Evolutionary conservation across 2,888 invertebrate species (phyloP), one percentile per base, ranked within the genome.

Genomic region (Aleiodes leptofemur): DNA sequence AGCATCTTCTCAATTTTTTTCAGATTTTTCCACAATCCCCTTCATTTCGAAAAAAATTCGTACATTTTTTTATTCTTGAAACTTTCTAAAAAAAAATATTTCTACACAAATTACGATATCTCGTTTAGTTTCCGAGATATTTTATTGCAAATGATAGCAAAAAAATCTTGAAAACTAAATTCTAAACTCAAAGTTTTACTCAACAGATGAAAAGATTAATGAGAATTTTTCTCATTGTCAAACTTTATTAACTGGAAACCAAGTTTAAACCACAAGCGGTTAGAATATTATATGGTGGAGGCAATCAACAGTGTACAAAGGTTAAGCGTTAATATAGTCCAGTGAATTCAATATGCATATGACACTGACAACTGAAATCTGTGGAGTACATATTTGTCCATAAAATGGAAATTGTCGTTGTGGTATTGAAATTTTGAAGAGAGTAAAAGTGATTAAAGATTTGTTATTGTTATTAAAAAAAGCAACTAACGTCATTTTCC

Each of bases 231-330:
- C 57, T 50, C 68, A 73, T 69, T 56, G 57, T 55, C 74, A 55
- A 53, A 72, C 66, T 72, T n/a, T 72, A 72, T 72, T 72, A 72
- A 72, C 53, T 38, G 8, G 55, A 66, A 55, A 69, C 74, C 64
- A 74, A 70, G 70, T 74, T 43, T 38, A 70, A 74, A 59, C 57
- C 57, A 31, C 57, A 69, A 61, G 23, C 55, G 53, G 55, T 38
- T 74, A 59, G 61, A n/a, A 70, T 74, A 57, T 57, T 69, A 61
- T 61, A 59, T 14, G 61, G 74, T 69, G 23, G 69, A 69, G 73
- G 73, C 69, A 73, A 73, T 73, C 59, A 59, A 16, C 57, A 50
- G 48, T 61, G 43, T 50, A 72, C 53, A 64, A 64, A 64, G 72
- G 43, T n/a, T 11, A 59, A 50, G 50, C 51, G 55, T 53, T 38